These are phyloP conservation scores for Oreochromis tanganicae DNA, from an alignment of 2,113 vertebrate genomes.

Conservation along the genomic window DNA sequence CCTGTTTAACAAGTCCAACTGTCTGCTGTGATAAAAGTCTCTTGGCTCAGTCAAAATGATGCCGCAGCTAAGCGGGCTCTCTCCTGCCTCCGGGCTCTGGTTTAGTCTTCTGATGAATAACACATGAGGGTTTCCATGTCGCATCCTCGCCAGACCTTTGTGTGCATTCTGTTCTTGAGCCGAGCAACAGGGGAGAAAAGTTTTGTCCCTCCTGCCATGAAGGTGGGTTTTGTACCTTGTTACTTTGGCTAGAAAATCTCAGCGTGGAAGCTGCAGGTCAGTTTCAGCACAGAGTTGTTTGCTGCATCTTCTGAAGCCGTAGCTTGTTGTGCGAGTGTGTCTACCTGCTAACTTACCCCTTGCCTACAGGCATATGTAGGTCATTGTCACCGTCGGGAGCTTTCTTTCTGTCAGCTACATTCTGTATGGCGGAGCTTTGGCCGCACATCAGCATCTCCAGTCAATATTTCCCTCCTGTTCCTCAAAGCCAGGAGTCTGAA, in stretches of 20 bases:
- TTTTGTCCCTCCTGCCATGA: constrained; percentile 20
- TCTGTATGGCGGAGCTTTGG: background rate
- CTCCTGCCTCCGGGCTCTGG: constrained; percentile 33
- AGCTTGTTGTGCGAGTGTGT: background rate
- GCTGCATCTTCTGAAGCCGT: background rate
- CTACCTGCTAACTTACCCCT: background rate
- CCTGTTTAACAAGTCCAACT: background rate
- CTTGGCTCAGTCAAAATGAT: background rate
- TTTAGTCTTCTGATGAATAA: constrained; percentile 58
- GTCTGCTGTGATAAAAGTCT: background rate
- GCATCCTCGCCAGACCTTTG: constrained; percentile 2
- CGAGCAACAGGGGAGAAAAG: constrained; percentile 1
- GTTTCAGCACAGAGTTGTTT: background rate
- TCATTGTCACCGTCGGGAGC: background rate
- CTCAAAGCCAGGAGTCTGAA: constrained; percentile 15
- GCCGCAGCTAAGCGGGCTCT: background rate
- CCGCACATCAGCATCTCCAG: background rate
- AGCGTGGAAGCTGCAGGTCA: background rate
- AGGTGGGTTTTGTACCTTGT: constrained; percentile 28
- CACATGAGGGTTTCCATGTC: constrained; percentile 49
- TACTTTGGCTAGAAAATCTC: background rate
- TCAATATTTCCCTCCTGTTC: constrained; percentile 26
- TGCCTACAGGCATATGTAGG: background rate
- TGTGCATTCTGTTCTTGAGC: background rate
- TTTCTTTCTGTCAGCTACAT: background rate